Evolutionary conservation across 2,888 invertebrate genomes (phyloP).

Genomic region (Drosophila meridionalis): DNA sequence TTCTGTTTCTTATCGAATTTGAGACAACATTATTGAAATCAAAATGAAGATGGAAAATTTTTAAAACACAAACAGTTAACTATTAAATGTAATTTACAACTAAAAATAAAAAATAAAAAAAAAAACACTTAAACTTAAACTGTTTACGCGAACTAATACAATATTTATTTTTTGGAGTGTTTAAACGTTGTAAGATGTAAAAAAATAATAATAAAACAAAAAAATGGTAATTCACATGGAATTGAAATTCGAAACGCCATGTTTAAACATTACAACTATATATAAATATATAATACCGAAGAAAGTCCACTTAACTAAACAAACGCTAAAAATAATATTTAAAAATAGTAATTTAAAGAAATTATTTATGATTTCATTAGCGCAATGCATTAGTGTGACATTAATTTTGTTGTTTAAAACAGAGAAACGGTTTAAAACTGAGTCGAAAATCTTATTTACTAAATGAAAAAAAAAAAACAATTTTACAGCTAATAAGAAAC

Average conservation of each 20-base stretch:
- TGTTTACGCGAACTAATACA: constrained; percentile 68
- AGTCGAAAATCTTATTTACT: constrained; percentile 32
- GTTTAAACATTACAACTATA: constrained; percentile 34
- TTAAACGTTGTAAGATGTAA: constrained; percentile 79
- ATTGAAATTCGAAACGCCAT: constrained; percentile 32
- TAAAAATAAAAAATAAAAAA: constrained; percentile 18
- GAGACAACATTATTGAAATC: constrained; percentile 63
- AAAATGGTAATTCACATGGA: constrained; percentile 35
- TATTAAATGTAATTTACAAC: constrained; percentile 79
- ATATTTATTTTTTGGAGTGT: constrained; percentile 82
- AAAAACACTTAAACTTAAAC: constrained; percentile 50
- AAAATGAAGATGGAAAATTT: constrained; percentile 59
- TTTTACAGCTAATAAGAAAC: constrained; percentile 60
- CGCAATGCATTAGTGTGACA: constrained; percentile 45
- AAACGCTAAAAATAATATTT: constrained; percentile 19
- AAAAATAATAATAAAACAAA: constrained; percentile 35
- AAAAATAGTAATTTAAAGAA: constrained; percentile 32
- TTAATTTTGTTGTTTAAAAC: constrained; percentile 60
- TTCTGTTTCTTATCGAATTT: constrained; percentile 66
- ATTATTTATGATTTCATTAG: constrained; percentile 47
- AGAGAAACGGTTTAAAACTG: constrained; percentile 64
- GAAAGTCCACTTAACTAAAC: constrained; percentile 61
- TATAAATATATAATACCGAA: constrained; percentile 36
- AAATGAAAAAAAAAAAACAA: constrained; percentile 37
- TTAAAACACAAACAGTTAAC: constrained; percentile 72